A percentile compares a stretch with the other conserved stretches of the same genome.
phyloP scores from a whole-genome alignment of 1,140 invertebrate species.

The Pseudomyrmex cubaensis region DNA sequence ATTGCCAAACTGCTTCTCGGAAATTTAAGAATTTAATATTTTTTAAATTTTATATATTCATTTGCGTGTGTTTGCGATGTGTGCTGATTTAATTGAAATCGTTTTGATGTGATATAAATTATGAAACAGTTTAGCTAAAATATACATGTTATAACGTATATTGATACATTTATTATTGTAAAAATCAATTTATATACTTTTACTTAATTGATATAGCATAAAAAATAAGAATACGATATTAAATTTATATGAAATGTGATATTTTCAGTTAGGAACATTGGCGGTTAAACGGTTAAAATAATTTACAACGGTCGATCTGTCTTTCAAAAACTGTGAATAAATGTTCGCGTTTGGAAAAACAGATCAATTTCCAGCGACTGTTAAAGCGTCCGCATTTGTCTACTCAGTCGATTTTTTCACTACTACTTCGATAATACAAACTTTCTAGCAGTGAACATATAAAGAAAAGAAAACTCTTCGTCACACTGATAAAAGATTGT shows the following conservation, averaged over 20 bases:
- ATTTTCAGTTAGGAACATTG: neutral
- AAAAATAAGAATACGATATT: neutral
- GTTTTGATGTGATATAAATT: conserved; percentile 1
- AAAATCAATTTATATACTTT: neutral
- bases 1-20: neutral
- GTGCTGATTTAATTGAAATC: neutral
- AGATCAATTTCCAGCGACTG: conserved; percentile 7
- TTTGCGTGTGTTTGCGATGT: neutral
- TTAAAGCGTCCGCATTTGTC: conserved; percentile 17
- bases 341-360: conserved; percentile 14
- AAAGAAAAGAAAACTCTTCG: too few species aligned
- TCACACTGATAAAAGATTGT: neutral
- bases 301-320: conserved; percentile 3
- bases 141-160: neutral
- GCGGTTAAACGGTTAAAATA: conserved; percentile 16
- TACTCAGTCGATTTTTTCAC: neutral
- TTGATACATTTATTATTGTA: neutral
- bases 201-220: neutral
- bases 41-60: conserved; percentile 3
- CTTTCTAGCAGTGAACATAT: too few species aligned
- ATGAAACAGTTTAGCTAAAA: neutral
- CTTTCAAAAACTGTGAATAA: conserved; percentile 21
- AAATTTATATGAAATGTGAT: neutral
- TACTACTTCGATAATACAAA: too few species aligned
- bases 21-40: conserved; percentile 1